Conservation (phyloP, 2,797 vertebrate species). For the Takifugu ocellatus region DNA sequence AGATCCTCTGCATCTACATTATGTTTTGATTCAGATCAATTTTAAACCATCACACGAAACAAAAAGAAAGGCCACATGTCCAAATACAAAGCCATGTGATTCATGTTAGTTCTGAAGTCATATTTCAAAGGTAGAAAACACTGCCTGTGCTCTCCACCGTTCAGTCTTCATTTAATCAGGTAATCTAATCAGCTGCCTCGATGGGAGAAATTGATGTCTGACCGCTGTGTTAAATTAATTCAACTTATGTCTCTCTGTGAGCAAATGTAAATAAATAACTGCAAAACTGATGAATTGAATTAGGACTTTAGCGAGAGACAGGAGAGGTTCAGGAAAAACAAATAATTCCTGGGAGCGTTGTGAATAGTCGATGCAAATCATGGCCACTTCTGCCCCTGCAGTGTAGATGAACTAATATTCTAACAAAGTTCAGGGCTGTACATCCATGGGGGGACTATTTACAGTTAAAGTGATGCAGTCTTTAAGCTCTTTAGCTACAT, state of each 20-base stretch:
- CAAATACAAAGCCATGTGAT: slow-evolving; percentile 26
- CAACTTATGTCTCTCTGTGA: slow-evolving; percentile 18
- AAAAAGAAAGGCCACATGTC: slow-evolving; percentile 19
- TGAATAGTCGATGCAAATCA: slow-evolving; percentile 52
- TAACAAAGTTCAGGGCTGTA: slow-evolving; percentile 11
- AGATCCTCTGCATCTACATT: neutral
- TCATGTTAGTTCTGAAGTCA: slow-evolving; percentile 28
- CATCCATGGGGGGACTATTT: slow-evolving; percentile 7
- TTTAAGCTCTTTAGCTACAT: slow-evolving; percentile 5
- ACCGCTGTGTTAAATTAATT: slow-evolving; percentile 48
- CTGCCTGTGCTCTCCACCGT: slow-evolving; percentile 32
- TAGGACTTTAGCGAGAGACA: slow-evolving; percentile 15
- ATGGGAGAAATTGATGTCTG: slow-evolving; percentile 51
- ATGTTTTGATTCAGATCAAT: slow-evolving; percentile 7
- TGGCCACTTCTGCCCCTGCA: slow-evolving; percentile 19
- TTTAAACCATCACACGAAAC: slow-evolving; percentile 1
- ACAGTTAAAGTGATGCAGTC: neutral
- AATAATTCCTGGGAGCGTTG: slow-evolving; percentile 40
- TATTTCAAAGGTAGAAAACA: slow-evolving; percentile 50
- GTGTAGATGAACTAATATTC: slow-evolving; percentile 9
- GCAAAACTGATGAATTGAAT: slow-evolving; percentile 36
- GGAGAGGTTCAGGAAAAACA: slow-evolving; percentile 4
- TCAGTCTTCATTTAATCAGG: slow-evolving; percentile 63
- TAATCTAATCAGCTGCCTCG: slow-evolving; percentile 63
- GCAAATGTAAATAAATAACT: slow-evolving; percentile 51